phyloP scores from a whole-genome alignment of 2,888 invertebrate genomes.

The Polyploca ridens region DNA sequence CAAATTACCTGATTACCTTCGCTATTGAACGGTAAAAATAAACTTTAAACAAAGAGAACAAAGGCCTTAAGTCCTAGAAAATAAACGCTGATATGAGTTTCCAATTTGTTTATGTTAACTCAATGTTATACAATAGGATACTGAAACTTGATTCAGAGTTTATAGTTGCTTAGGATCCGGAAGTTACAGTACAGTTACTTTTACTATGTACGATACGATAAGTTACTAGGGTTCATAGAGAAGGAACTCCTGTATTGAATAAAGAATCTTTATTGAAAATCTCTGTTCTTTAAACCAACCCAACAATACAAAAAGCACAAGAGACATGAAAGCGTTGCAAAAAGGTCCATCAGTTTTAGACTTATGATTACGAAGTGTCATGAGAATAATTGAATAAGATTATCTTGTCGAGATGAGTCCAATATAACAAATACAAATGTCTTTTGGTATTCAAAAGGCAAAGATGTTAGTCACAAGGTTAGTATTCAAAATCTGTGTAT shows the following conservation, averaged over 20 bases:
- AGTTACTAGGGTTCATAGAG: no score
- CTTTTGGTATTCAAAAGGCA: neutral
- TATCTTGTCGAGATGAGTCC: no score
- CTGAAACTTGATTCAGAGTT: neutral
- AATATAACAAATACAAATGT: neutral
- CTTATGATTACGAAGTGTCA: neutral
- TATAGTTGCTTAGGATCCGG: neutral
- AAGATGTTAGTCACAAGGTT: slow-evolving; percentile 8
- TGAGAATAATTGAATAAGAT: no score
- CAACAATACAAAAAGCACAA: no score
- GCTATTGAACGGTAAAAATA: slow-evolving; percentile 26
- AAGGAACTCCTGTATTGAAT: neutral
- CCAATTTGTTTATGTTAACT: slow-evolving; percentile 22
- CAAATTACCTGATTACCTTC: slow-evolving; percentile 33
- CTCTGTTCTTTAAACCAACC: no score
- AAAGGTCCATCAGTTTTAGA: no score
- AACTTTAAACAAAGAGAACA: slow-evolving; percentile 25
- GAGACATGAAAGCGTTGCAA: no score
- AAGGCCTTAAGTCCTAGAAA: slow-evolving; percentile 23
- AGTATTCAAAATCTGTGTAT: slow-evolving; percentile 2
- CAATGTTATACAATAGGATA: neutral
- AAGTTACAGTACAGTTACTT: neutral
- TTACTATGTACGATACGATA: no score
- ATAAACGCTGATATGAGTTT: slow-evolving; percentile 26
- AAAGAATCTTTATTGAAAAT: neutral